These are phyloP conservation scores for Gari tellinella DNA, from an alignment of 2,888 invertebrate species.

Conservation along the genomic window DNA sequence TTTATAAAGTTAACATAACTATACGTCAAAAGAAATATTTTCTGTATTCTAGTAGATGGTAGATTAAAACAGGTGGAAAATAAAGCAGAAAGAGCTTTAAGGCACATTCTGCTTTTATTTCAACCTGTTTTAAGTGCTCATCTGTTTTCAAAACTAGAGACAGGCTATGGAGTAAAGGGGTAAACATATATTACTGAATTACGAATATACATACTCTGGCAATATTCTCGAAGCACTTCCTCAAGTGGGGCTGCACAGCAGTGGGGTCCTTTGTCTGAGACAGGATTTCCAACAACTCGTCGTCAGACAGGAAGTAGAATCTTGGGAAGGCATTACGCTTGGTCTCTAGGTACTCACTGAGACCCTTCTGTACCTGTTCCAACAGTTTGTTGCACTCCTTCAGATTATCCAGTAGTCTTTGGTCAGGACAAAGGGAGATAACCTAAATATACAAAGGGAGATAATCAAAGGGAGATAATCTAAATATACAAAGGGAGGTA, in stretches of 20 bases:
- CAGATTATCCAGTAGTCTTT: constrained; percentile 88
- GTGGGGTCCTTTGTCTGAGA: constrained; percentile 85
- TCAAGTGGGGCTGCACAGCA: constrained; percentile 88
- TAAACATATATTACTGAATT: background rate
- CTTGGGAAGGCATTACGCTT: constrained; percentile 86
- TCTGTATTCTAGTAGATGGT: too few relatives aligned
- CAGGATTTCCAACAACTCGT: constrained; percentile 84
- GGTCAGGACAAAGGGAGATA: constrained; percentile 84
- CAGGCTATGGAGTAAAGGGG: too few relatives aligned
- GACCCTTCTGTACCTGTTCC: constrained; percentile 85
- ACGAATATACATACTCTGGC: constrained; percentile 80
- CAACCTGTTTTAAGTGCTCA: too few relatives aligned
- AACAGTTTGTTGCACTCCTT: constrained; percentile 88
- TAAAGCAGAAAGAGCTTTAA: too few relatives aligned
- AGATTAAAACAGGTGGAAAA: too few relatives aligned
- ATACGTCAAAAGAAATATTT: too few relatives aligned
- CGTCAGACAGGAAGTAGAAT: constrained; percentile 85
- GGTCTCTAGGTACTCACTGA: constrained; percentile 85
- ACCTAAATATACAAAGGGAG: too few relatives aligned
- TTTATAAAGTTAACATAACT: too few relatives aligned
- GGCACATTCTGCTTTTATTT: too few relatives aligned
- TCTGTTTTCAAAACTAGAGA: too few relatives aligned
- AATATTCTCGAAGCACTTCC: constrained; percentile 93
- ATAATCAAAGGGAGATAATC: too few relatives aligned
- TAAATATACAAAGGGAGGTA: too few relatives aligned